phyloP scores from a whole-genome alignment of 2,888 invertebrate species.

The Congeria kusceri region DNA sequence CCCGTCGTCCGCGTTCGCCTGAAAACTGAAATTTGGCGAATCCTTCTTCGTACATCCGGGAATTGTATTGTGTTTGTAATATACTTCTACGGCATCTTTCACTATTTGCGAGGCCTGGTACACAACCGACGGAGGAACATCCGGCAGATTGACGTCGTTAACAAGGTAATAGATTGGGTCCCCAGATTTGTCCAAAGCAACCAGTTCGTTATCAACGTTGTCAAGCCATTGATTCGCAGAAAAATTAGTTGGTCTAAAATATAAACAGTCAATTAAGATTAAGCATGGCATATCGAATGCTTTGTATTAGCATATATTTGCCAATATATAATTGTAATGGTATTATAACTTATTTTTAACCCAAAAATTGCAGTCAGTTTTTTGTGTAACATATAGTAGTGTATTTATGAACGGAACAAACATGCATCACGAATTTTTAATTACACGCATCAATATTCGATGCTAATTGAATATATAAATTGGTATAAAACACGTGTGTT shows the following conservation, averaged over 20 bases:
- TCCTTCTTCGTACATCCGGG: conserved; percentile 74
- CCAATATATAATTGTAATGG: no score
- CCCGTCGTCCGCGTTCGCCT: conserved; percentile 79
- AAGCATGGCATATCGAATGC: no score
- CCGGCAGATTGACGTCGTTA: conserved; percentile 68
- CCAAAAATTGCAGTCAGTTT: no score
- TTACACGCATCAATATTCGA: no score
- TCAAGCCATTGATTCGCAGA: conserved; percentile 70
- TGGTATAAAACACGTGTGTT: no score
- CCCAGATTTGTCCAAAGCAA: conserved; percentile 76
- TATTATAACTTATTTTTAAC: no score
- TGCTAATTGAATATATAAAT: no score
- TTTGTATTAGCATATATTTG: no score
- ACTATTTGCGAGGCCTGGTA: conserved; percentile 64
- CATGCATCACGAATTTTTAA: no score
- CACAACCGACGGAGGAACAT: conserved; percentile 69
- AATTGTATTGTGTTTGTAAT: conserved; percentile 77
- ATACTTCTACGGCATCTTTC: conserved; percentile 68
- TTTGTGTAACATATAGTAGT: no score
- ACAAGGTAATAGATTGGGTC: conserved; percentile 78
- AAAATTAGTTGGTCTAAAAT: conserved; percentile 69
- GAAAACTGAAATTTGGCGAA: conserved; percentile 75
- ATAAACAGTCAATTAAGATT: no score
- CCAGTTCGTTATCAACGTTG: conserved; percentile 69
- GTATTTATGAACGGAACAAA: no score